A percentile compares a stretch with the other conserved stretches of the same genome.
Evolutionary conservation across 2,797 vertebrate genomes (phyloP).

Genomic region (Gambusia yucatana): DNA sequence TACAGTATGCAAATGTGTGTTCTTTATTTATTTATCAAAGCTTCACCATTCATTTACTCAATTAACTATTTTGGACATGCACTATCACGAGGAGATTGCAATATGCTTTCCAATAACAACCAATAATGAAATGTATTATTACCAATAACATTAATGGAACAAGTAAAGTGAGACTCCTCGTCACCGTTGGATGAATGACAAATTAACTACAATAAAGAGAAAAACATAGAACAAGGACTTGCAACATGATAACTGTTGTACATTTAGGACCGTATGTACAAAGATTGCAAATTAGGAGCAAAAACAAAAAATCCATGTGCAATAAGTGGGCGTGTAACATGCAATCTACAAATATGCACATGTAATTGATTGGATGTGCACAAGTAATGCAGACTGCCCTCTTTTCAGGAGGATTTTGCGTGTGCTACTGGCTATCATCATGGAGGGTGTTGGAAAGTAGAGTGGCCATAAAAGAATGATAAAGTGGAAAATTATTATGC

Average conservation of each 20-base stretch:
- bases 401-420: no score
- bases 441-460: no score
- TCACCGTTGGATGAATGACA: slow-evolving; percentile 62
- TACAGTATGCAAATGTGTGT: slow-evolving; percentile 79
- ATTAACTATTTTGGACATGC: slow-evolving; percentile 77
- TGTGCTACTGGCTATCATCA: no score
- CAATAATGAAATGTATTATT: slow-evolving; percentile 79
- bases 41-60: slow-evolving; percentile 75
- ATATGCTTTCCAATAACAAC: slow-evolving; percentile 73
- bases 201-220: slow-evolving; percentile 61
- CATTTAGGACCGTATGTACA: slow-evolving; percentile 1
- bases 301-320: no score
- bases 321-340: no score
- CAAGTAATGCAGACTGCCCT: no score
- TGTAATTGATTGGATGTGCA: no score
- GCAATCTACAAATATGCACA: no score
- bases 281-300: no score
- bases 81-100: slow-evolving; percentile 76
- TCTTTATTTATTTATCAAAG: slow-evolving; percentile 75
- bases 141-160: slow-evolving; percentile 78
- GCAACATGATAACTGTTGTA: slow-evolving; percentile 33
- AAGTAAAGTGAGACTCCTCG: slow-evolving; percentile 72
- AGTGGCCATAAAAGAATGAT: no score
- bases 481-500: no score
- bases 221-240: slow-evolving; percentile 42